Base-by-base conservation (phyloP, 2,797 vertebrate species). In the Thamnophis elegans region DNA sequence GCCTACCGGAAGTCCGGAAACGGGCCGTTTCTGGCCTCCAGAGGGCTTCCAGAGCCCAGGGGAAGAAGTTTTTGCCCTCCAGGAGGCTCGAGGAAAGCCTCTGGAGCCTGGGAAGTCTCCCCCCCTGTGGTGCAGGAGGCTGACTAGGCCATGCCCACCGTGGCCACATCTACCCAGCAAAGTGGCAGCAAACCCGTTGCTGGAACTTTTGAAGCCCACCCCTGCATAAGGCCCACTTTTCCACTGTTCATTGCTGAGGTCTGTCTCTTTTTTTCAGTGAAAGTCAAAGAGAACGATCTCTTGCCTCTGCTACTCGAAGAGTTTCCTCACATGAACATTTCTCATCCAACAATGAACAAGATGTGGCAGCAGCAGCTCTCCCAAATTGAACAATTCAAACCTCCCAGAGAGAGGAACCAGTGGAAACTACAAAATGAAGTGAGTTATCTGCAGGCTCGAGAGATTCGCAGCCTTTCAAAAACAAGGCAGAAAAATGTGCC, bases 311-410 rank as follows among this genome's bases (percentile, higher is more conserved):
- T 99, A 60, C 95, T 98, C 94, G 98, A 99, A 59, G 98, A 99
- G 93, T 97, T 99, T 94, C 99, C 99, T 11, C 97, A 98, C 91
- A 98, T 99, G 78, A 98, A 97, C 91, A 96, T 99, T 94, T 99
- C 98, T 60, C 96, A 97, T 26, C 98, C 96, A 1, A 95, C 98
- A 0, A 96, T 99, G 93, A 97, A 96, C 32, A 97, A 94, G 94
- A 98, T 99, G 99, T 99, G 99, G 99, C 98, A 97, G 94, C 98
- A 98, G 96, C 99, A 99, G 97, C 97, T 98, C 65, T 97, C 97
- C 87, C 99, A 99, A 91, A 96, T 98, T 28, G 97, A 98, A 92
- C 97, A 97, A 82, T 98, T 99, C 32, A 97, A 89, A 87, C 97
- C 97, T 53, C 94, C 97, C 82, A 97, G 97, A 68, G 96, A 97